phyloP scores from a whole-genome alignment of 1,140 invertebrate species.

The Homalodisca vitripennis region DNA sequence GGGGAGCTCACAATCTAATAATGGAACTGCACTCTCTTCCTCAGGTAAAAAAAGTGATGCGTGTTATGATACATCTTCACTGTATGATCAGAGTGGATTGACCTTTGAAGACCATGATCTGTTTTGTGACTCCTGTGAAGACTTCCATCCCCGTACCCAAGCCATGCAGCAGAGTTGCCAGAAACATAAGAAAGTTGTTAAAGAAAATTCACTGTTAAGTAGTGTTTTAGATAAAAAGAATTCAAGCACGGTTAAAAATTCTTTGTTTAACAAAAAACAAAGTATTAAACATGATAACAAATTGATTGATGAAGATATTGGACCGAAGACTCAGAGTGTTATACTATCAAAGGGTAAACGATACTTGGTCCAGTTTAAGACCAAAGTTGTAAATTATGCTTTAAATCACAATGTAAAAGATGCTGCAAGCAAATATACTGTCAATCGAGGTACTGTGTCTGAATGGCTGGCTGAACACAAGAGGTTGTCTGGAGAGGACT shows the following conservation, averaged over 20 bases:
- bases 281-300: no score
- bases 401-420: not conserved
- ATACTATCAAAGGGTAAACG: not conserved
- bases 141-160: not conserved
- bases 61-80: no score
- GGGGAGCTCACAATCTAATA: no score
- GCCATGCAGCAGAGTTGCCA: not conserved
- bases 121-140: conserved; percentile 9
- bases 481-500: not conserved
- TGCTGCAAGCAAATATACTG: not conserved
- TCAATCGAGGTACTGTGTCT: not conserved
- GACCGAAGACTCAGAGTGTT: not conserved
- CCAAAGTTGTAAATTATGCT: not conserved
- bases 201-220: not conserved
- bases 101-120: not conserved
- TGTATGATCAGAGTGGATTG: not conserved
- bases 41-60: no score
- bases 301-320: not conserved
- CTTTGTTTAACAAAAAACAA: no score
- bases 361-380: not conserved
- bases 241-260: not conserved
- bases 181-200: not conserved
- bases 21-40: no score
- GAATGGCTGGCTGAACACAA: not conserved
- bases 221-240: not conserved